Evolutionary conservation across 2,113 vertebrate species (phyloP), one percentile per base, ranked within the genome.

Genomic region (Crocuta crocuta): DNA sequence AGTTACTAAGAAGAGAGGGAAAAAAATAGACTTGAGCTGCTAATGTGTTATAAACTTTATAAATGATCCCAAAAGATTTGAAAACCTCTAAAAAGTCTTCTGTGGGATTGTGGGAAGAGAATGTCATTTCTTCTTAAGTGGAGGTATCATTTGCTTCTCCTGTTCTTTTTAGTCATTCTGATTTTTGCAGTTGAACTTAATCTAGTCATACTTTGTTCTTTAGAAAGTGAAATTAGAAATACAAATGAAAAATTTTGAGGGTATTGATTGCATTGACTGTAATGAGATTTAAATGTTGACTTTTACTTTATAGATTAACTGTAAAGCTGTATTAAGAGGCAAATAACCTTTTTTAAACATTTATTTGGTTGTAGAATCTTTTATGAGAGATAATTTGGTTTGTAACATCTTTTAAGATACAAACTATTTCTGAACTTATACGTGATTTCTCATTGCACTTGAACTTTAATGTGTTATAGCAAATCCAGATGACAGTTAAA

Each of bases 181-280:
- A 98, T 73, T 45, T 91, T 95, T 71, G 16, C 35, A 94, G 4
- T 79, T 94, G 86, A 93, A 82, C n/a, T 78, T 82, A 96, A 91
- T 71, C 7, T 7, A 63, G 23, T 94, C 15, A 79, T 66, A 63
- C 9, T 84, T 96, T 70, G 58, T 80, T 93, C 26, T 73, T 95
- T 90, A 94, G 81, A 94, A 88, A 43, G 63, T 81, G 35, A 93
- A 88, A 93, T 45, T 97, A 74, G 35, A 96, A 87, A 63, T 92
- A 76, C 10, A 83, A 7, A 23, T 55, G 19, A n/a, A 76, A 83
- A 84, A 23, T 87, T 93, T 93, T 96, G 81, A 68, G 50, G 19
- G 50, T 95, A 68, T 58, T 89, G 65, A 50, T 50, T 73, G 1
- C 9, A 61, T 81, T 95, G 83, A 89, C 53, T 80, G 16, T 91